Conservation (phyloP, 1,140 invertebrate genomes). For the Sycophaga agraensis region DNA sequence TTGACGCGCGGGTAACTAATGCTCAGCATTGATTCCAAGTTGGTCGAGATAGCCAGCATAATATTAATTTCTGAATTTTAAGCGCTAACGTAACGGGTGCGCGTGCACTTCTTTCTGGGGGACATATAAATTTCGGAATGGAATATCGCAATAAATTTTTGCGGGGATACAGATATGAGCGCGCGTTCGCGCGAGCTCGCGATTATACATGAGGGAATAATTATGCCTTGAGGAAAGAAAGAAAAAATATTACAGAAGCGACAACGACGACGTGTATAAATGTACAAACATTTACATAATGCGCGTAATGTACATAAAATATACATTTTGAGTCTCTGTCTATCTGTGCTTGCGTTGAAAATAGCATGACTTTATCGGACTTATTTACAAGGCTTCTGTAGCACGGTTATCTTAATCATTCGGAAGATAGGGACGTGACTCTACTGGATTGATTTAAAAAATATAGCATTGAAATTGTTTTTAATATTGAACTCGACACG, state of each 20-base stretch:
- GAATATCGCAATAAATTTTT: constrained; percentile 15
- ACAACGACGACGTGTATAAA: constrained; percentile 6
- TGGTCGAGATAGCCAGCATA: not conserved
- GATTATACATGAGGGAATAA: constrained; percentile 19
- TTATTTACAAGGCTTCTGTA: constrained; percentile 9
- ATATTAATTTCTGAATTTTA: not conserved
- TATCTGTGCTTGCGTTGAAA: not conserved
- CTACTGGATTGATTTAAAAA: too few relatives aligned
- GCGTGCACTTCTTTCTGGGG: not conserved
- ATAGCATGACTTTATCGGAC: not conserved
- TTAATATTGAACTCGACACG: too few relatives aligned
- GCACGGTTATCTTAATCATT: constrained; percentile 13
- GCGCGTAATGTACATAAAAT: constrained; percentile 14
- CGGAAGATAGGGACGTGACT: not conserved
- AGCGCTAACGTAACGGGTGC: not conserved
- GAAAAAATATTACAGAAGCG: constrained; percentile 22
- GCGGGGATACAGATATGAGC: not conserved
- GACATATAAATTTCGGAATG: constrained; percentile 6
- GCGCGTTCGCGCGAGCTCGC: not conserved
- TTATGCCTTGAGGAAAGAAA: constrained; percentile 11
- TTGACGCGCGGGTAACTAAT: not conserved
- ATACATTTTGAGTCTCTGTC: not conserved
- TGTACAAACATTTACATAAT: constrained; percentile 20
- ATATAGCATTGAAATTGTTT: too few relatives aligned
- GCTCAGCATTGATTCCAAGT: not conserved